Conservation (phyloP, 2,113 vertebrate genomes). For the Calonectris borealis region DNA sequence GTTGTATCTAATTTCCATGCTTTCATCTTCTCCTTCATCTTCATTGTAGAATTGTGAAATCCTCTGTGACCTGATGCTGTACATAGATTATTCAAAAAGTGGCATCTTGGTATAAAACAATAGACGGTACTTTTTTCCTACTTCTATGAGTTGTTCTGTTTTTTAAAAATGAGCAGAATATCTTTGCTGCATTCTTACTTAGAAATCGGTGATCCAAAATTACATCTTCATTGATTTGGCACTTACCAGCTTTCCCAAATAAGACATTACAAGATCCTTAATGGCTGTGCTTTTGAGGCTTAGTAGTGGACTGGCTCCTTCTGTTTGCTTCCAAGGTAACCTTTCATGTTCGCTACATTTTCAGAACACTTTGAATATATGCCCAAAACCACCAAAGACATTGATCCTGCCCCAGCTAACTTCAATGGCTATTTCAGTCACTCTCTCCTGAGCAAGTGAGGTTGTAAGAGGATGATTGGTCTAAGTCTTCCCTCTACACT, state of each 20-base stretch:
- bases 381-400: background rate
- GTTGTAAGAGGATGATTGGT: background rate
- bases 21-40: background rate
- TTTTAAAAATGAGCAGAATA: background rate
- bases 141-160: background rate
- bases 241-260: background rate
- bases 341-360: background rate
- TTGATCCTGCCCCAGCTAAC: background rate
- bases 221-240: constrained; percentile 11
- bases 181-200: background rate
- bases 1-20: background rate
- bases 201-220: background rate
- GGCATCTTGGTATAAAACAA: background rate
- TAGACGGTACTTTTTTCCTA: background rate
- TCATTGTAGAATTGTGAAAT: background rate
- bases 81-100: background rate
- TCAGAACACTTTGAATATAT: background rate
- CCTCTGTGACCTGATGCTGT: background rate
- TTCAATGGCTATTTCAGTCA: background rate
- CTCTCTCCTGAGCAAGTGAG: background rate
- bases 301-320: background rate
- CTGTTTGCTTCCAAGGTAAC: constrained; percentile 41
- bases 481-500: background rate
- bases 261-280: background rate
- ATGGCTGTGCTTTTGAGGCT: background rate